A percentile compares a stretch with the other conserved stretches of the same genome.
phyloP scores from a whole-genome alignment of 2,797 vertebrate species.

The Emys orbicularis region DNA sequence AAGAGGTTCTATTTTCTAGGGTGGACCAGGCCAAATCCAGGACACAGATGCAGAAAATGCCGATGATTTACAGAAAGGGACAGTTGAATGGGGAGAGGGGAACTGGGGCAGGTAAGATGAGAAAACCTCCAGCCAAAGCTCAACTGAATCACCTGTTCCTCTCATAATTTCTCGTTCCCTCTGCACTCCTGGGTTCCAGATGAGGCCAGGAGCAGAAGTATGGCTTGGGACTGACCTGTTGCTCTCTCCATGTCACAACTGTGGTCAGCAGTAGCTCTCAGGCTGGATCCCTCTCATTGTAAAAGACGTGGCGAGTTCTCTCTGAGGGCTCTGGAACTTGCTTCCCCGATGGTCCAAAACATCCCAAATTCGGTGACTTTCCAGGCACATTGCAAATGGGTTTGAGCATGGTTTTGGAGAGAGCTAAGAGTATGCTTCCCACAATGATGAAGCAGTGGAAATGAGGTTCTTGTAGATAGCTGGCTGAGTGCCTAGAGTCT shows the following conservation, averaged over 20 bases:
- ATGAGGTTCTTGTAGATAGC: neutral
- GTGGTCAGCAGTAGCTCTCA: neutral
- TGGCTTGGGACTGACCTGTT: neutral
- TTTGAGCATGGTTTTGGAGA: neutral
- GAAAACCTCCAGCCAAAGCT: neutral
- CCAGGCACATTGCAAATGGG: neutral
- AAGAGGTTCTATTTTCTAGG: no score
- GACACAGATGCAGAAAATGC: no score
- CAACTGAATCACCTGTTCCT: neutral
- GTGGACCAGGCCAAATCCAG: no score
- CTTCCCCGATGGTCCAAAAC: neutral
- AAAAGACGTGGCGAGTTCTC: neutral
- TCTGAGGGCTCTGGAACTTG: neutral
- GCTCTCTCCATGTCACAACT: neutral
- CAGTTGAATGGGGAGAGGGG: neutral
- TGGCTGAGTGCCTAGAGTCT: neutral
- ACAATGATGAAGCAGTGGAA: neutral
- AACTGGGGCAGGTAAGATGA: neutral
- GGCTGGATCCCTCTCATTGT: neutral
- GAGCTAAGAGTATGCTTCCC: neutral
- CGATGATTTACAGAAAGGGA: neutral
- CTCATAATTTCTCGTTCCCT: neutral
- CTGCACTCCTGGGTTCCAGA: neutral
- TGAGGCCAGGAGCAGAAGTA: neutral
- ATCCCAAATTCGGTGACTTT: neutral